Evolutionary conservation across 2,888 invertebrate genomes (phyloP).

Genomic region (Allophyes oxyacanthae): DNA sequence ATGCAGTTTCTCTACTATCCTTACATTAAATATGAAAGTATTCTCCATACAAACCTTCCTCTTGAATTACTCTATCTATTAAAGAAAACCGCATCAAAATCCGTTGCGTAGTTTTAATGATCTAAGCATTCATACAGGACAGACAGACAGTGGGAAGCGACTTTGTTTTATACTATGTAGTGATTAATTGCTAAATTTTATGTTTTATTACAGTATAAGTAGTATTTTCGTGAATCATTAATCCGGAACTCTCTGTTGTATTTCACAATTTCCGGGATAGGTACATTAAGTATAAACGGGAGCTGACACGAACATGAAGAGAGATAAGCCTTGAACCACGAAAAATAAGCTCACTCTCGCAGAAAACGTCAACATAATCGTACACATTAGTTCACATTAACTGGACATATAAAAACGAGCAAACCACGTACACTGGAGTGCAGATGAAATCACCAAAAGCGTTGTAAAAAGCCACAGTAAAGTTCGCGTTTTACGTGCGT

Average conservation of each 20-base stretch:
- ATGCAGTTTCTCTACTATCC: too few species aligned
- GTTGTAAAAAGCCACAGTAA: conserved; percentile 61
- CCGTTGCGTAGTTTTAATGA: too few species aligned
- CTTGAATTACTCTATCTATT: too few species aligned
- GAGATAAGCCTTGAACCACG: conserved; percentile 35
- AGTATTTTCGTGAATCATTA: neutral
- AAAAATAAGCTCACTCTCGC: conserved; percentile 39
- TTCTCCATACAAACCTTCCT: too few species aligned
- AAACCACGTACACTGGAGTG: conserved; percentile 35
- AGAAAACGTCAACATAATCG: conserved; percentile 48
- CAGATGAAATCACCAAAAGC: conserved; percentile 49
- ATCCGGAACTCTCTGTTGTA: conserved; percentile 1
- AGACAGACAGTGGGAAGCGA: too few species aligned
- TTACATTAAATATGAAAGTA: too few species aligned
- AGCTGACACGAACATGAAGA: conserved; percentile 28
- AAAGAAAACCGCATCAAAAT: too few species aligned
- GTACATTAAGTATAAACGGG: conserved; percentile 17
- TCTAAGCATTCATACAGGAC: too few species aligned
- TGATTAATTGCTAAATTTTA: too few species aligned
- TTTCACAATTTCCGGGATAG: conserved; percentile 14
- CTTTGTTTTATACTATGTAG: too few species aligned
- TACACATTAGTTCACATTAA: conserved; percentile 54
- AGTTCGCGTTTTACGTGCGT: conserved; percentile 63
- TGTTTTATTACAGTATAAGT: neutral
- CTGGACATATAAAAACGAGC: conserved; percentile 50